phyloP scores from a whole-genome alignment of 35 echinoderm and acorn worm genomes.

The Ophiothrix spiculata region DNA sequence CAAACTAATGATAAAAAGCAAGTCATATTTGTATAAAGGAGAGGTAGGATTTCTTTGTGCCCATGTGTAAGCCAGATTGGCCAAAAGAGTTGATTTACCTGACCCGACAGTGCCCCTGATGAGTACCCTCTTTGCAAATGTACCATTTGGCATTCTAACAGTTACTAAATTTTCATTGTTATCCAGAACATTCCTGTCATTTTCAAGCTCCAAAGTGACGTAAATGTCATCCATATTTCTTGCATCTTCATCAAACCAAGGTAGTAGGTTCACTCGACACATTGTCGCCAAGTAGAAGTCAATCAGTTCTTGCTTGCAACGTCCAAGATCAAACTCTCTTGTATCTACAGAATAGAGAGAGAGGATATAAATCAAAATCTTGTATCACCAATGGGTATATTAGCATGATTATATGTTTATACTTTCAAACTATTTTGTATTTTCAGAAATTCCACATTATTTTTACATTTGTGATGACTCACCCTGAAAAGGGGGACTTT shows the following conservation, averaged over 20 bases:
- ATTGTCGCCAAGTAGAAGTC: background rate
- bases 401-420: too few species aligned
- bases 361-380: too few species aligned
- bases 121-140: background rate
- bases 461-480: too few species aligned
- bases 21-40: background rate
- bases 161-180: background rate
- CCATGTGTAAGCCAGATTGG: background rate
- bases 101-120: background rate
- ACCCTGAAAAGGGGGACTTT: too few species aligned
- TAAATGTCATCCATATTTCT: background rate
- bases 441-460: too few species aligned
- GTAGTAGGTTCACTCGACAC: background rate
- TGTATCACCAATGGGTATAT: too few species aligned
- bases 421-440: too few species aligned
- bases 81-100: background rate
- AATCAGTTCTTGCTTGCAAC: background rate
- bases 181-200: background rate
- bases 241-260: background rate
- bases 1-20: background rate
- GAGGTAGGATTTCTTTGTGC: background rate
- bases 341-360: too few species aligned
- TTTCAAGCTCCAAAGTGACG: background rate
- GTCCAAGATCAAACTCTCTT: background rate
- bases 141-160: background rate